Percentiles rank a stretch among this genome's conserved stretches.
Conservation (phyloP, 2,888 invertebrate genomes). For the Drosophila fungiperda region DNA sequence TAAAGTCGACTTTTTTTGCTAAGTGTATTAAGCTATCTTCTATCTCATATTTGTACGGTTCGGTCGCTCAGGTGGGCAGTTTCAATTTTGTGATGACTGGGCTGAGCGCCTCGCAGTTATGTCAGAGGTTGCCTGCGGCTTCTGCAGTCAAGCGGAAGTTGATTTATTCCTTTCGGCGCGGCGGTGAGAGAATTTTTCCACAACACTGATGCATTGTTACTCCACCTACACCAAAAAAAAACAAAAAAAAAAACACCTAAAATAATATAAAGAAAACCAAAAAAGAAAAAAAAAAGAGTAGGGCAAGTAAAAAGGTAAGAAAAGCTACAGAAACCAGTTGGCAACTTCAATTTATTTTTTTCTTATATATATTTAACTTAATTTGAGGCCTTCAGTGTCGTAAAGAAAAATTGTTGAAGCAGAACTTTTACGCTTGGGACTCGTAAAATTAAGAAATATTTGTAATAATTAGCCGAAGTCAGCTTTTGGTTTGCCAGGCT, state of each 20-base stretch:
- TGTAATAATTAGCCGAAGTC: slow-evolving; percentile 70
- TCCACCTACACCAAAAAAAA: slow-evolving; percentile 53
- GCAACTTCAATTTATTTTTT: slow-evolving; percentile 2
- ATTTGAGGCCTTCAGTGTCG: slow-evolving; percentile 47
- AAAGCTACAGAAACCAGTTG: slow-evolving; percentile 27
- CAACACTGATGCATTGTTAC: slow-evolving; percentile 72
- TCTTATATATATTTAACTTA: slow-evolving; percentile 34
- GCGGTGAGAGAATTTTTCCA: slow-evolving; percentile 70
- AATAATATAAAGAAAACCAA: not conserved
- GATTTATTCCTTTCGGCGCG: slow-evolving; percentile 74
- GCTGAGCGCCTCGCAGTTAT: slow-evolving; percentile 72
- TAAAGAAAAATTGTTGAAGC: slow-evolving; percentile 73
- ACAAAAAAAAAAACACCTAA: not conserved
- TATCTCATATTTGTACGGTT: slow-evolving; percentile 9
- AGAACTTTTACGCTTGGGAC: slow-evolving; percentile 59
- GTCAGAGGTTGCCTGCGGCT: slow-evolving; percentile 55
- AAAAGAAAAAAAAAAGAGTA: not conserved
- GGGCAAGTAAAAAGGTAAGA: slow-evolving; percentile 21
- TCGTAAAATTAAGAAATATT: slow-evolving; percentile 73
- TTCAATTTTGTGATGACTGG: slow-evolving; percentile 62
- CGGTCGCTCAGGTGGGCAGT: slow-evolving; percentile 62
- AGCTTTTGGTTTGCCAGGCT: slow-evolving; percentile 8
- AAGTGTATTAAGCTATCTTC: slow-evolving; percentile 15
- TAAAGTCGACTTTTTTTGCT: not conserved
- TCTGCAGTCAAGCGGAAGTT: slow-evolving; percentile 82